A percentile compares a stretch with the other conserved stretches of the same genome.
phyloP scores from a whole-genome alignment of 2,797 vertebrate genomes.

The Columba guinea region DNA sequence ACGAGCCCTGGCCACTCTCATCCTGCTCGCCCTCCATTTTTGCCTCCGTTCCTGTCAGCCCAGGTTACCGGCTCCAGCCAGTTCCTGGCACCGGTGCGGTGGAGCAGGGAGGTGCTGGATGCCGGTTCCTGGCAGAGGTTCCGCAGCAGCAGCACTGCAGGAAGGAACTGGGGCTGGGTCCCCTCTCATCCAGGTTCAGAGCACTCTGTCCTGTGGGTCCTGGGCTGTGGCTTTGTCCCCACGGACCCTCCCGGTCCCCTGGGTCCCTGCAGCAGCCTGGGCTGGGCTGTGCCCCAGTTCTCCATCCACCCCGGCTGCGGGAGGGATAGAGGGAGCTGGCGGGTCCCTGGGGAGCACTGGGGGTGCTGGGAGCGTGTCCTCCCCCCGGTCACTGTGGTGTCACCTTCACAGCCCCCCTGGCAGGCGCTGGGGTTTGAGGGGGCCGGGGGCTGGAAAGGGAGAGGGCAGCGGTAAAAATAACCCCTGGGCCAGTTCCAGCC shows the following conservation, averaged over 20 bases:
- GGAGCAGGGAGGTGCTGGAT: not conserved
- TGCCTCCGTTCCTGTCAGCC: accelerated
- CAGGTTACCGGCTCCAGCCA: not conserved
- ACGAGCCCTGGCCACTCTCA: not conserved
- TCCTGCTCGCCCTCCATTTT: not conserved
- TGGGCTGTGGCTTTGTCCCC: accelerated
- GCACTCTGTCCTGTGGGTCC: not conserved
- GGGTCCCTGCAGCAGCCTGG: not conserved
- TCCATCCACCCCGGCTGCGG: accelerated
- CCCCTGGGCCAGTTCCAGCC: slow-evolving; percentile 29
- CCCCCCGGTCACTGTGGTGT: too few relatives aligned
- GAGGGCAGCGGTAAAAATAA: slow-evolving; percentile 60
- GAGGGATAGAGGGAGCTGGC: not conserved
- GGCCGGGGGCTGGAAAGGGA: not conserved
- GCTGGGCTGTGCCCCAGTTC: not conserved
- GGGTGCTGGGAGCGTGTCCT: not conserved
- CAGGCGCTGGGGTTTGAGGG: not conserved
- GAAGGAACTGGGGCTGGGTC: not conserved
- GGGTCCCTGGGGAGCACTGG: not conserved
- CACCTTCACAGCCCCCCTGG: not conserved
- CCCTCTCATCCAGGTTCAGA: not conserved
- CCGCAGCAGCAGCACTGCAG: not conserved
- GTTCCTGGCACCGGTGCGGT: not conserved
- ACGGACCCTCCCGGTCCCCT: not conserved
- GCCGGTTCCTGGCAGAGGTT: not conserved